Evolutionary conservation across 64 coral and sea anemone species (phyloP).

Genomic region (Anthopleura sola): DNA sequence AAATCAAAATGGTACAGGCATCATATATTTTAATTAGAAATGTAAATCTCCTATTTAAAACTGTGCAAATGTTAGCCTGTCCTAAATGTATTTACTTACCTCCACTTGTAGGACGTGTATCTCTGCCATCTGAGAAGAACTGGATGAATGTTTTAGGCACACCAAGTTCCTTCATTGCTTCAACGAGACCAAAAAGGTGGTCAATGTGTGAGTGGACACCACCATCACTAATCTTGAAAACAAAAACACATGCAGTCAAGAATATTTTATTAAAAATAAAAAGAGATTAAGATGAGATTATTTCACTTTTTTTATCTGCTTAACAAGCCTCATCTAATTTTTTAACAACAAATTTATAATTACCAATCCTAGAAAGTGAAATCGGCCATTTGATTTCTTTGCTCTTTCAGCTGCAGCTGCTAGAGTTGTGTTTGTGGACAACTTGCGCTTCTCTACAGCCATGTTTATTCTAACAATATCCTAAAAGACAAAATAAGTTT

Average conservation of each 20-base stretch:
- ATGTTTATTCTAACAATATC: conserved; percentile 99
- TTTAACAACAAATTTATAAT: neutral
- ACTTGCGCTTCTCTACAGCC: conserved; percentile 70
- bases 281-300: too few relatives aligned
- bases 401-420: conserved; percentile 71
- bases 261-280: too few relatives aligned
- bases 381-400: conserved; percentile 74
- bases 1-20: too few relatives aligned
- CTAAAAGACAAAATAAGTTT: conserved; percentile 19
- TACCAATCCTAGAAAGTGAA: conserved; percentile 94
- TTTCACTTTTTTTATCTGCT: too few relatives aligned
- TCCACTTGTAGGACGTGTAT: conserved; percentile 96
- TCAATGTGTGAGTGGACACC: conserved; percentile 94
- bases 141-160: conserved; percentile 94
- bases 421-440: conserved; percentile 62
- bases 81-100: too few relatives aligned
- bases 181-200: conserved; percentile 85
- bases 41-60: too few relatives aligned
- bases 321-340: too few relatives aligned
- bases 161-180: conserved; percentile 88
- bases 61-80: too few relatives aligned
- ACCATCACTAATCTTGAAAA: conserved; percentile 84
- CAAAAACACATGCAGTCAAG: neutral
- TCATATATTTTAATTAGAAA: too few relatives aligned
- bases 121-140: conserved; percentile 97